Base-by-base conservation (phyloP, 2,888 invertebrate species). In the Leptodirus hochenwartii region DNA sequence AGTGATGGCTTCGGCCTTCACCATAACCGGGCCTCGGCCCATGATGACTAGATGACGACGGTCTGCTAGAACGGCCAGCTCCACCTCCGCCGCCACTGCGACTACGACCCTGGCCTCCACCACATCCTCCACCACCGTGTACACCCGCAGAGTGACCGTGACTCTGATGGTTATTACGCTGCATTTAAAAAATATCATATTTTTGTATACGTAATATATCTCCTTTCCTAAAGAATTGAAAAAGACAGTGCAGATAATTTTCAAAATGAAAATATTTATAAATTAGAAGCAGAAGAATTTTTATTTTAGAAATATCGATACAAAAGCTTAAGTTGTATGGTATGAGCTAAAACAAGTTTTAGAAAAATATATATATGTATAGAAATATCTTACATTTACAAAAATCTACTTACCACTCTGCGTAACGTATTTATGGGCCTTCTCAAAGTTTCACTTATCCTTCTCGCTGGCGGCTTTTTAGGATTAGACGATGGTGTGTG, bases 401-500 rank as follows among this genome's bases (percentile, higher is more conserved):
- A n/a, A n/a, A n/a, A 6, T 10, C 6, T 30, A 31, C 53, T 58
- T 50, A 77, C 78, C 82, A 90, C 88, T 60, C 88, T 66, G 39
- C 87, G 63, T 34, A 90, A 58, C 25, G 90, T 90, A 53, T 84
- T 82, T 73, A 90, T 88, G 16, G 90, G 90, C 40, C 84, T 69
- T 22, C 88, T 66, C 15, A 90, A 59, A 4, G 91, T 90, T 50
- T 95, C 91, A 37, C 87, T 84, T 41, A 98, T 68, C 40, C 91
- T 76, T 41, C 91, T 71, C 6, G 95, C 93, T 1, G 95, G 90
- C 31, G 90, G 79, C 46, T 91, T 84, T 56, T 93, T 93, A 4
- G 98, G 98, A 66, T 99, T 98, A 37, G 88, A 91, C 33, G 91
- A 91, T 15, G 98, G 98, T 31, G 98, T 99, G 59, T 99, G 96